These are phyloP conservation scores for Leptobrachium leishanense DNA, from an alignment of 2,113 vertebrate genomes.

Conservation along the genomic window DNA sequence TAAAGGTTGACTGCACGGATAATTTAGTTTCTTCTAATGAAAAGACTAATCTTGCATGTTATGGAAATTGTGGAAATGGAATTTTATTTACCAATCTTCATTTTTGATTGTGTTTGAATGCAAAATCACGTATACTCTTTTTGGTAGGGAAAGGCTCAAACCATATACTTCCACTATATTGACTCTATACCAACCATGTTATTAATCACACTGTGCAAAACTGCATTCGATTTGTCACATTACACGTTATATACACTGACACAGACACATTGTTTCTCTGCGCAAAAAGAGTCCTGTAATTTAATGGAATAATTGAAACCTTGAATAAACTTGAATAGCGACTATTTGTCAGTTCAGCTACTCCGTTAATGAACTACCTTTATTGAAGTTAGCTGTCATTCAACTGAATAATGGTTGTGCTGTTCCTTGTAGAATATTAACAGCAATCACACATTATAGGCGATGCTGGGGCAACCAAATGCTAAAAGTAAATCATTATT, in stretches of 20 bases:
- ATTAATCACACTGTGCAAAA: background rate
- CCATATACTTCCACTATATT: background rate
- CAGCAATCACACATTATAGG: background rate
- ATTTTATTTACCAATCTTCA: too few relatives aligned
- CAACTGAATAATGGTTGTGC: background rate
- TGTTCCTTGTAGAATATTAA: background rate
- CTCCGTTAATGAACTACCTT: background rate
- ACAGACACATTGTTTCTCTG: background rate
- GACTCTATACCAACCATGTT: background rate
- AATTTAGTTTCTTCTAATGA: too few relatives aligned
- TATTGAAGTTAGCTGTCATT: background rate
- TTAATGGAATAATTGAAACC: background rate
- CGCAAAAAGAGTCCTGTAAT: background rate
- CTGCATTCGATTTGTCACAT: background rate
- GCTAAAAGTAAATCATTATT: background rate
- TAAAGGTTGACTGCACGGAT: too few relatives aligned
- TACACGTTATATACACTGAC: background rate
- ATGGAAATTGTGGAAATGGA: too few relatives aligned
- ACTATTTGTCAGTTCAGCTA: background rate
- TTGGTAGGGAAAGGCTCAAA: too few relatives aligned
- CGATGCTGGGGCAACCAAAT: background rate
- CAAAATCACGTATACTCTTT: too few relatives aligned
- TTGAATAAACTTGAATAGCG: background rate
- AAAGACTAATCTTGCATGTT: too few relatives aligned
- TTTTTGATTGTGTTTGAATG: too few relatives aligned